Percentiles rank a stretch among this genome's conserved stretches.
Conservation (phyloP, 1,140 invertebrate species). For the Drosophila santomea region DNA sequence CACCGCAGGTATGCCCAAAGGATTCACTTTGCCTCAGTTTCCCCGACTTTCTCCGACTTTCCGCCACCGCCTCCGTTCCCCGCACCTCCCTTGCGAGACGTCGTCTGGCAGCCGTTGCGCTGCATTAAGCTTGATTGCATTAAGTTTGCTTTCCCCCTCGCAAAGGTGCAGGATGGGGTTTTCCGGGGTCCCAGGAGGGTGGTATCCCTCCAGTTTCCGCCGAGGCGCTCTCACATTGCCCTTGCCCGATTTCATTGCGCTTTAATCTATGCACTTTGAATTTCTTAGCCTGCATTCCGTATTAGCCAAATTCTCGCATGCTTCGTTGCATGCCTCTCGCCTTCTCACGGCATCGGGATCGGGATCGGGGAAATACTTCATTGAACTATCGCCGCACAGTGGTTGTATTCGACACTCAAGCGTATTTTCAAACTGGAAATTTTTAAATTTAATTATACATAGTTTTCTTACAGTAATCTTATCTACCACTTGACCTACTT, state of each 20-base stretch:
- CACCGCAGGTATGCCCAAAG: conserved; percentile 77
- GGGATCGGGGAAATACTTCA: conserved; percentile 16
- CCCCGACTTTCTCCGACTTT: neutral
- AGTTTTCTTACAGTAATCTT: too few relatives aligned
- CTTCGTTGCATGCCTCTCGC: conserved; percentile 64
- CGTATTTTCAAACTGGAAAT: too few relatives aligned
- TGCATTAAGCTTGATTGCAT: conserved; percentile 81
- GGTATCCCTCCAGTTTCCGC: conserved; percentile 21
- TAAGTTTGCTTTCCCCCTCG: conserved; percentile 75
- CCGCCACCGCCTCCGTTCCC: too few relatives aligned
- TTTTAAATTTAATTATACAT: too few relatives aligned
- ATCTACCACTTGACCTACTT: neutral
- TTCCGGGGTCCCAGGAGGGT: neutral
- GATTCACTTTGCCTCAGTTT: conserved; percentile 65
- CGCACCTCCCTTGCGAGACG: conserved; percentile 10
- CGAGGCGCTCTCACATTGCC: conserved; percentile 14
- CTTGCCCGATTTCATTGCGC: conserved; percentile 44
- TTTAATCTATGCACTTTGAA: conserved; percentile 79
- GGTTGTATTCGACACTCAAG: neutral
- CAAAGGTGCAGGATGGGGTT: conserved; percentile 10
- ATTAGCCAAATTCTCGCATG: conserved; percentile 80
- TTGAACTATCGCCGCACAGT: conserved; percentile 53
- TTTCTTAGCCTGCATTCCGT: conserved; percentile 77
- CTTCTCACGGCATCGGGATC: conserved; percentile 4
- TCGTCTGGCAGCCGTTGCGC: conserved; percentile 70